Percentiles rank a stretch among this genome's conserved stretches.
Conservation (phyloP, 53 echinoderm and acorn worm species). For the Echinometra lucunter region DNA sequence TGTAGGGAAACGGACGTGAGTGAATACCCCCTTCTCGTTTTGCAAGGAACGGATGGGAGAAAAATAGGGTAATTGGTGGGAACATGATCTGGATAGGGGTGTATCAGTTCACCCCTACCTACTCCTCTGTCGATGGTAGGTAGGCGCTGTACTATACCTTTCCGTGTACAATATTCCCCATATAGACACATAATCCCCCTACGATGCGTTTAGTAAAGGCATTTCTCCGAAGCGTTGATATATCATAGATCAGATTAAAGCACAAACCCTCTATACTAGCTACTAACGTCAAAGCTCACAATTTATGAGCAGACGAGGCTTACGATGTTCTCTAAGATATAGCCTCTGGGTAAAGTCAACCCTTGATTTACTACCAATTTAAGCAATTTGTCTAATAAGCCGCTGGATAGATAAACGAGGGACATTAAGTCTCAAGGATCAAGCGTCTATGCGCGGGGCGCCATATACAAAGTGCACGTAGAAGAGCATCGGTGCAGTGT, state of each 20-base stretch:
- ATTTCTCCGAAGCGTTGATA: background rate
- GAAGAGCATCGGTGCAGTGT: background rate
- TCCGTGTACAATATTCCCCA: background rate
- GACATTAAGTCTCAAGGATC: conserved; percentile 21
- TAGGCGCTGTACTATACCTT: background rate
- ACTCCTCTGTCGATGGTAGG: background rate
- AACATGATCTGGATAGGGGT: conserved; percentile 26
- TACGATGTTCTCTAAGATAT: background rate
- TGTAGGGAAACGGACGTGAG: background rate
- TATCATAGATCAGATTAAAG: conserved; percentile 14
- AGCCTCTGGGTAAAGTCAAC: conserved; percentile 10
- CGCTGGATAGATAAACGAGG: conserved; percentile 55
- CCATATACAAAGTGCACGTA: conserved; percentile 43
- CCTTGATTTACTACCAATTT: conserved; percentile 58
- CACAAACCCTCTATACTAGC: background rate
- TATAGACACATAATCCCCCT: background rate
- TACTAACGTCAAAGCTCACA: background rate
- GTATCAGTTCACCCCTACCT: background rate
- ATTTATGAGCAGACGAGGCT: conserved; percentile 21
- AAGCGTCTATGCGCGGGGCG: background rate
- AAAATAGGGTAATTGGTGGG: background rate
- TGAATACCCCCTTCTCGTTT: background rate
- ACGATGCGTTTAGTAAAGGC: background rate
- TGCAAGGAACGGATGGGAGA: background rate
- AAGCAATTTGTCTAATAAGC: conserved; percentile 58